Conservation (phyloP, 2,888 invertebrate genomes). For the Diogma glabrata region DNA sequence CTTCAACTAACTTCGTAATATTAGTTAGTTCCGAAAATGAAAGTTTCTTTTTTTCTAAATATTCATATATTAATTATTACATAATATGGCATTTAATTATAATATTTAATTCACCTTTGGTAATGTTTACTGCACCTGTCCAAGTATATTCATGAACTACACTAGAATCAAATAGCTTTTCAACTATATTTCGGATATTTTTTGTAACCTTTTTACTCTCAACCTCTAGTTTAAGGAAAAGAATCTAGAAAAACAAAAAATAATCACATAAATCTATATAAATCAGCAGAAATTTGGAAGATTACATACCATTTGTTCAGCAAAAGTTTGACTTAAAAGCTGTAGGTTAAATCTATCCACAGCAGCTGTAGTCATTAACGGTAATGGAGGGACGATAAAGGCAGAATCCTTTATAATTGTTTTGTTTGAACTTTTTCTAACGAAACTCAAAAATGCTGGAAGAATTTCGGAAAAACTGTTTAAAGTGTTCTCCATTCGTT, state of each 20-base stretch:
- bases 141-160: not conserved
- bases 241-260: too few species aligned
- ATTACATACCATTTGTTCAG: slow-evolving; percentile 1
- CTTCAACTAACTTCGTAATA: too few species aligned
- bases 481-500: not conserved
- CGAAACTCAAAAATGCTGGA: not conserved
- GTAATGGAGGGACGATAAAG: not conserved
- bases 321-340: not conserved
- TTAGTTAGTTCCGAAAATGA: not conserved
- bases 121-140: not conserved
- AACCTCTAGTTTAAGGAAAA: too few species aligned
- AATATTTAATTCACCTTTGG: not conserved
- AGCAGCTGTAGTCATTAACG: not conserved
- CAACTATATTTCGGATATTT: too few species aligned
- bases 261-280: too few species aligned
- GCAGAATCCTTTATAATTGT: not conserved
- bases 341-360: not conserved
- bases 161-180: not conserved
- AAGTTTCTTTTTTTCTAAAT: not conserved
- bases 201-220: too few species aligned
- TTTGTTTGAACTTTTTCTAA: not conserved
- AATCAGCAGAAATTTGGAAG: too few species aligned
- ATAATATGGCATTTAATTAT: not conserved
- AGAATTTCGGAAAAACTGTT: not conserved
- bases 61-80: too few species aligned